Percentiles rank a stretch among this genome's conserved stretches.
Evolutionary conservation across 2,113 vertebrate genomes (phyloP).

Genomic region (Ciconia boyciana): DNA sequence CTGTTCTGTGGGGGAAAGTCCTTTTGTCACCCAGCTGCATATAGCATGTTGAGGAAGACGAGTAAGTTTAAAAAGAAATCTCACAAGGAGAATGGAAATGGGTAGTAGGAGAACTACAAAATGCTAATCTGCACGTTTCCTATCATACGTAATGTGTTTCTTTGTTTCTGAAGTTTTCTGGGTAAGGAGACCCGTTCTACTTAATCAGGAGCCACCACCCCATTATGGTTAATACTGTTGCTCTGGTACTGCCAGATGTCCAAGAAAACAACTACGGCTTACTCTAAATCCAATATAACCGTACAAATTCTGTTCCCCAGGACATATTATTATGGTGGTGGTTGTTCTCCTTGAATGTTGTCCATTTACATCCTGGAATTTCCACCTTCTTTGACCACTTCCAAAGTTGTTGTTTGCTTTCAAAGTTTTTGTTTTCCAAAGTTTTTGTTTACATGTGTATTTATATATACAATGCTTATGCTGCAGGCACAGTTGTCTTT

Average conservation of each 20-base stretch:
- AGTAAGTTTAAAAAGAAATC: not conserved
- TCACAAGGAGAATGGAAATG: not conserved
- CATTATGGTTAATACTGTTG: not conserved
- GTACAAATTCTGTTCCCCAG: not conserved
- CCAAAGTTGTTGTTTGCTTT: not conserved
- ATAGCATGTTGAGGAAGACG: not conserved
- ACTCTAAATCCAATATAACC: not conserved
- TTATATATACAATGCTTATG: not conserved
- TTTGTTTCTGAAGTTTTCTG: not conserved
- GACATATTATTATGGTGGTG: not conserved
- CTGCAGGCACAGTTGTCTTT: not conserved
- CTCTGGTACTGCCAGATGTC: not conserved
- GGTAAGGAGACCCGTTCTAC: not conserved
- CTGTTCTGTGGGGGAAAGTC: not conserved
- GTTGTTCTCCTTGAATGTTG: not conserved
- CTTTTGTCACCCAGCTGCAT: not conserved
- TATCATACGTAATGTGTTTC: rapidly evolving
- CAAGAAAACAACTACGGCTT: not conserved
- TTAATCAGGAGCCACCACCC: not conserved
- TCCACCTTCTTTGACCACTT: not conserved
- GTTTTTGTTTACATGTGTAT: not conserved
- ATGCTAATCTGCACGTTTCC: not conserved
- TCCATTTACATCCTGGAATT: not conserved
- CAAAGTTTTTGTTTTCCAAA: not conserved
- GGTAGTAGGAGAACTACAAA: not conserved